Percentiles rank a stretch among this genome's conserved stretches.
Evolutionary conservation across 2,888 invertebrate genomes (phyloP).

Genomic region (Hesperia comma): DNA sequence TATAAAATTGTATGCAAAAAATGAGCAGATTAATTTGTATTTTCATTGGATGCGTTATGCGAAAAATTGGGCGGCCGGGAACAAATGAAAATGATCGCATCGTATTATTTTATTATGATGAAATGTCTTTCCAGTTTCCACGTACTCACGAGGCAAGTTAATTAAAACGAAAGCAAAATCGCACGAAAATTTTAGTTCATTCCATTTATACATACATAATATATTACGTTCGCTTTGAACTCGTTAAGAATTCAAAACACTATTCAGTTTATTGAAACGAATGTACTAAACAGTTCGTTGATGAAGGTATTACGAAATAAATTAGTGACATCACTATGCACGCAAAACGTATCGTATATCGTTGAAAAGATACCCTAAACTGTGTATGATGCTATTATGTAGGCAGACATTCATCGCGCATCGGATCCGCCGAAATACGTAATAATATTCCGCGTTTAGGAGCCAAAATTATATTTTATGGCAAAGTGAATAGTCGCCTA

Average conservation of each 20-base stretch:
- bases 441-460: constrained; percentile 75
- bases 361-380: constrained; percentile 17
- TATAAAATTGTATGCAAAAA: constrained; percentile 82
- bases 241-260: neutral
- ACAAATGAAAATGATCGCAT: constrained; percentile 78
- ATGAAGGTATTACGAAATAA: constrained; percentile 24
- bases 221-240: neutral
- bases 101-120: constrained; percentile 69
- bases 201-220: neutral
- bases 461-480: constrained; percentile 79
- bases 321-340: constrained; percentile 4
- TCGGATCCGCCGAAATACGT: constrained; percentile 56
- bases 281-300: neutral
- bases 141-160: constrained; percentile 47
- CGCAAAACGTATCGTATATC: too few relatives aligned
- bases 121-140: constrained; percentile 68
- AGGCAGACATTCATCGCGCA: constrained; percentile 24
- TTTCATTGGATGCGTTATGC: constrained; percentile 81
- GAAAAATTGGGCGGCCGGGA: constrained; percentile 79
- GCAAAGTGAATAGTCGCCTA: constrained; percentile 76
- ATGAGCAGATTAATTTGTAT: constrained; percentile 83
- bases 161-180: constrained; percentile 25
- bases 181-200: neutral
- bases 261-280: neutral
- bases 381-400: neutral